Conservation (phyloP, 2,113 vertebrate genomes). For the Varanus komodoensis region DNA sequence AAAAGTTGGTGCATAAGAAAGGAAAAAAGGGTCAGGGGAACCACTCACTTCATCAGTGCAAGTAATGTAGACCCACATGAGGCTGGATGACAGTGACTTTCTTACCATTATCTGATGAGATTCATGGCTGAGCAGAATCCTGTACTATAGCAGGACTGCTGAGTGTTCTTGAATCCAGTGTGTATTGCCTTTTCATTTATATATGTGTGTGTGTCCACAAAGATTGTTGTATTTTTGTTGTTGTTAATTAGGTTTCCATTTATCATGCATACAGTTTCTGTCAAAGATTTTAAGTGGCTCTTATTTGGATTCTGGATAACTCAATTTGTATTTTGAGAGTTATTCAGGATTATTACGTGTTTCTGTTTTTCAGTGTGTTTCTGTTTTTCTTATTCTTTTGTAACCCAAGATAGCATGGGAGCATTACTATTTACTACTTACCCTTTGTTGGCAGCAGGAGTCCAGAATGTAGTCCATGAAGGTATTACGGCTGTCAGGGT, state of each 20-base stretch:
- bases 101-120: background rate
- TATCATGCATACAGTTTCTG: background rate
- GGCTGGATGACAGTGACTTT: background rate
- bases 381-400: too few species aligned
- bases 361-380: too few species aligned
- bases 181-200: background rate
- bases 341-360: background rate
- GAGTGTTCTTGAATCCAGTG: background rate
- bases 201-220: background rate
- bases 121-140: background rate
- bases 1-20: background rate
- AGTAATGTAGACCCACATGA: background rate
- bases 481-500: background rate
- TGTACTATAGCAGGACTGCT: background rate
- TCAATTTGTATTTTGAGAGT: constrained; percentile 5
- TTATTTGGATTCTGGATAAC: background rate
- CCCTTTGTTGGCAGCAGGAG: constrained; percentile 35
- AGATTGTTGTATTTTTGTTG: background rate
- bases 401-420: background rate
- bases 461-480: background rate
- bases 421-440: background rate
- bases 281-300: background rate
- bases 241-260: constrained; percentile 3
- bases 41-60: background rate
- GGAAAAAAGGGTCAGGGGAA: background rate